Percentiles rank a stretch among this genome's conserved stretches.
Evolutionary conservation across 2,797 vertebrate genomes (phyloP).

Genomic region (Sorex maritimensis): DNA sequence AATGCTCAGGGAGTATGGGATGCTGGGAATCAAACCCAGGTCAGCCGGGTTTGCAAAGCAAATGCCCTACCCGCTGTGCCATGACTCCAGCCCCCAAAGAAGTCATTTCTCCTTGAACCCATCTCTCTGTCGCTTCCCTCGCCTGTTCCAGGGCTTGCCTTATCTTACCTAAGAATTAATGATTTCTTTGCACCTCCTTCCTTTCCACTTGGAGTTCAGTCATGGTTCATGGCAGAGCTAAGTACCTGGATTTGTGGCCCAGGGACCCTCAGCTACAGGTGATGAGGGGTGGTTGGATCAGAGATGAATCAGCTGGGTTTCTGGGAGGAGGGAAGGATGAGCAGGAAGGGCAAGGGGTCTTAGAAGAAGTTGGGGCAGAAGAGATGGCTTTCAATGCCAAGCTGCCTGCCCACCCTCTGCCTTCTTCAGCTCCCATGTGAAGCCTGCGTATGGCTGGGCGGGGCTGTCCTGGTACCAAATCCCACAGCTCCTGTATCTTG

Average conservation of each 20-base stretch:
- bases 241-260: neutral
- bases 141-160: conserved; percentile 11
- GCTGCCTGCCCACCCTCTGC: conserved; percentile 52
- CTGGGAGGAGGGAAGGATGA: neutral
- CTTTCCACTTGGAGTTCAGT: neutral
- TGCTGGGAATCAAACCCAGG: too few species aligned
- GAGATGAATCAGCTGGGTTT: conserved; percentile 37
- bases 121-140: neutral
- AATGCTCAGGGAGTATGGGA: too few species aligned
- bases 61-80: too few species aligned
- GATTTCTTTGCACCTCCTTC: neutral
- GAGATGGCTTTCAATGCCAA: conserved; percentile 45
- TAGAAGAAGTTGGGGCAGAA: conserved; percentile 42
- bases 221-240: neutral
- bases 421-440: neutral
- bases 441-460: rapidly evolving
- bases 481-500: neutral
- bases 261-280: conserved; percentile 1
- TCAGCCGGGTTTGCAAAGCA: too few species aligned
- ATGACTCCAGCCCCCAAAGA: neutral
- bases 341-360: neutral
- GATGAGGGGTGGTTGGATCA: neutral
- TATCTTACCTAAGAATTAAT: conserved; percentile 76
- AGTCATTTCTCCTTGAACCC: conserved; percentile 49
- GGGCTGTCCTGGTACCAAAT: conserved; percentile 13